Evolutionary conservation across 1,140 invertebrate genomes (phyloP), one percentile per base, ranked within the genome.

Genomic region (Trichomalopsis sarcophagae): DNA sequence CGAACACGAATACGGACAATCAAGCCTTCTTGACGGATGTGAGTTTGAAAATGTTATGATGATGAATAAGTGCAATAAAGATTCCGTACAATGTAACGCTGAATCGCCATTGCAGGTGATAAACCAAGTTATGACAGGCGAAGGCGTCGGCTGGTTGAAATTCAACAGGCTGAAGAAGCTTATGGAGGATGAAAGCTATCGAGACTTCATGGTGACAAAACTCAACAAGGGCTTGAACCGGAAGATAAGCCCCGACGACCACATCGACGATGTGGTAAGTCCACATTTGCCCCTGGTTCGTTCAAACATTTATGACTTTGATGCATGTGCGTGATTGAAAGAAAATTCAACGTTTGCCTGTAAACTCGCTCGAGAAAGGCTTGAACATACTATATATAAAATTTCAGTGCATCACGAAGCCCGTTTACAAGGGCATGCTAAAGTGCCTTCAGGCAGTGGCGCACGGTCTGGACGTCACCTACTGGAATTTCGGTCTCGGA

Each of bases 121-220:
- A 13, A 97, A 96, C 90, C 97, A 97, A 94, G 97, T 99, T 6
- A 90, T 99, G 75, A 96, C 97, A 74, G 99, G 99, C 13, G 98
- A 99, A 94, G 98, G 99, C 3, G 96, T 99, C 21, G 98, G 98
- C 55, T 99, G 99, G 98, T 94, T 99, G 27, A 99, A 99, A 92
- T 92, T 99, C 9, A 98, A 97, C 90, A 95, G 98, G 55, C 94
- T 99, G 27, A 98, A 98, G 90, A 99, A 99, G 91, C 93, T 99
- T 7, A 99, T 99, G 98, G 99, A 99, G 93, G 99, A 99, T 93
- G 99, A 99, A 94, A 99, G 97, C 81, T 99, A 99, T 94, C 94
- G 99, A 47, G 99, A 98, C 91, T 96, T 99, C 92, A 97, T 99
- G 13, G 95, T 99, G 2, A 98, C 97, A 77, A 98, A 99, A 90